Evolutionary conservation across 1,140 invertebrate genomes (phyloP).

Genomic region (Drosophila mauritiana): DNA sequence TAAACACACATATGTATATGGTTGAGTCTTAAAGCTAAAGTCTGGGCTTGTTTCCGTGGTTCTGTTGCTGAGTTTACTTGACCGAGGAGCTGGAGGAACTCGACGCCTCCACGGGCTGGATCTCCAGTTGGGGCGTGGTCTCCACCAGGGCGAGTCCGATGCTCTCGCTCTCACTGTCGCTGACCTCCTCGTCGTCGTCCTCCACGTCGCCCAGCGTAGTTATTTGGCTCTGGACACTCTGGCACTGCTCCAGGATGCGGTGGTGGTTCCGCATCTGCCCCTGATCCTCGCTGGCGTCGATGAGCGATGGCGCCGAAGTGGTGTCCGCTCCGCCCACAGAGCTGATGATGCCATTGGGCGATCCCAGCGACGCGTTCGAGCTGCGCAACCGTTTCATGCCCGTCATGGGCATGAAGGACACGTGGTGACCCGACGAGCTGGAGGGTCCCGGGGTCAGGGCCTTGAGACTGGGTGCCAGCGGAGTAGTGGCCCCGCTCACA

Average conservation of each 20-base stretch:
- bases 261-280: slow-evolving; percentile 36
- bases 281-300: slow-evolving; percentile 44
- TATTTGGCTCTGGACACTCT: slow-evolving; percentile 79
- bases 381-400: slow-evolving; percentile 60
- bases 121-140: slow-evolving; percentile 63
- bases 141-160: slow-evolving; percentile 63
- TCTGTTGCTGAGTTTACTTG: slow-evolving; percentile 57
- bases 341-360: slow-evolving; percentile 31
- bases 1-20: background rate
- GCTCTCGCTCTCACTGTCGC: slow-evolving; percentile 60
- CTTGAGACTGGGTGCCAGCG: slow-evolving; percentile 55
- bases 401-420: slow-evolving; percentile 70
- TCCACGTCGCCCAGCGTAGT: slow-evolving; percentile 77
- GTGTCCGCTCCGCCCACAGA: slow-evolving; percentile 22
- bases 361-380: slow-evolving; percentile 59
- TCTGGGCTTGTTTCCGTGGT: background rate
- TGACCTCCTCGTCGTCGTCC: slow-evolving; percentile 50
- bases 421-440: slow-evolving; percentile 65
- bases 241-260: slow-evolving; percentile 66
- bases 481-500: slow-evolving; percentile 67
- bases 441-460: slow-evolving; percentile 56
- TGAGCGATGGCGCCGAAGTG: slow-evolving; percentile 63
- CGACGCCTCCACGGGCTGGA: slow-evolving; percentile 43
- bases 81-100: slow-evolving; percentile 75
- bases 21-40: slow-evolving; percentile 17